Percentiles rank a stretch among this genome's conserved stretches.
phyloP scores from a whole-genome alignment of 2,113 vertebrate species.

The Odocoileus virginianus region DNA sequence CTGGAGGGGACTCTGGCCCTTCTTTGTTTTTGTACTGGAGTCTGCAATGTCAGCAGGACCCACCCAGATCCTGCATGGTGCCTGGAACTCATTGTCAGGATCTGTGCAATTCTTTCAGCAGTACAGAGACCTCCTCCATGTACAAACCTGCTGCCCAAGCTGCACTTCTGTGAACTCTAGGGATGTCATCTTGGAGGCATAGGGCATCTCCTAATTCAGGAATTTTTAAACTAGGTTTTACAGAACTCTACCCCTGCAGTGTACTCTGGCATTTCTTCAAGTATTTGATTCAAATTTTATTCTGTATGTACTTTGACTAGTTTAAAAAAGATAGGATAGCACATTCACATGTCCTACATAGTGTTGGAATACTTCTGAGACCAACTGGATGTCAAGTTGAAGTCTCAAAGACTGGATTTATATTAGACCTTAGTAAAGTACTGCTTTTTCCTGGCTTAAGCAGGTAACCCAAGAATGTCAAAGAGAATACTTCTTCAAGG shows the following conservation, averaged over 20 bases:
- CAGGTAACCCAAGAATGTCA: neutral
- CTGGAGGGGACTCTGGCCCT: neutral
- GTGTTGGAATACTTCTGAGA: neutral
- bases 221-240: neutral
- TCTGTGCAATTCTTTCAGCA: neutral
- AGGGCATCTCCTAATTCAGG: neutral
- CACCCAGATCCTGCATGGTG: neutral
- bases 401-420: neutral
- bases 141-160: neutral
- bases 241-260: neutral
- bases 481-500: neutral
- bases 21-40: neutral
- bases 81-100: neutral
- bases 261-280: neutral
- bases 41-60: too few species aligned
- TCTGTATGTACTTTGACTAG: neutral
- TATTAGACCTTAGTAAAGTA: neutral
- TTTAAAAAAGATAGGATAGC: neutral
- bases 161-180: neutral
- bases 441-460: neutral
- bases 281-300: neutral
- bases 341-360: neutral
- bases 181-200: neutral
- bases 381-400: neutral
- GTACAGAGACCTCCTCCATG: neutral